These are phyloP conservation scores for Vanessa atalanta DNA, from an alignment of 1,140 invertebrate genomes.

Conservation along the genomic window DNA sequence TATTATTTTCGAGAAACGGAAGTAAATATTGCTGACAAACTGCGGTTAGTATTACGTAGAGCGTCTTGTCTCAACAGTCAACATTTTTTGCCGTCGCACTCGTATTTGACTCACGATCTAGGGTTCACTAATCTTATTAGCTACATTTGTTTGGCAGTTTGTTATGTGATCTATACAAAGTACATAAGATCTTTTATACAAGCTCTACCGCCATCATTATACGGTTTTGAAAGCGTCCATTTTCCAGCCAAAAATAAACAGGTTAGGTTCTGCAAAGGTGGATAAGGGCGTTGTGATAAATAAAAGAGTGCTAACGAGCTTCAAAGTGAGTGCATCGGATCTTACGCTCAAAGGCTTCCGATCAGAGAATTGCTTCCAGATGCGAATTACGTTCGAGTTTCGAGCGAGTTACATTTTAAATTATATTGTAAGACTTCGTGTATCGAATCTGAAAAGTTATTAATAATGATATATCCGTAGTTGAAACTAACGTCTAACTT, in stretches of 20 bases:
- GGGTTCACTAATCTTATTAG: no score
- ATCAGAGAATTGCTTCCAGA: constrained; percentile 34
- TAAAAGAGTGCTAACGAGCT: constrained; percentile 46
- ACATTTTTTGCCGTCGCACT: no score
- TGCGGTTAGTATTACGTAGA: no score
- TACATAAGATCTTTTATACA: background rate
- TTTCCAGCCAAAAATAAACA: constrained; percentile 44
- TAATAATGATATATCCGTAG: background rate
- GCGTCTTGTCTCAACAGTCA: no score
- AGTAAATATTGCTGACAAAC: no score
- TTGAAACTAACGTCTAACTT: no score
- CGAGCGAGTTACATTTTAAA: constrained; percentile 1
- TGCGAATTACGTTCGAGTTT: constrained; percentile 23
- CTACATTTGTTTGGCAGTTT: no score
- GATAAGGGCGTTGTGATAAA: constrained; percentile 15
- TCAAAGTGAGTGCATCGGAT: constrained; percentile 41
- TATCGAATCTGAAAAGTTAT: background rate
- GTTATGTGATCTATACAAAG: no score
- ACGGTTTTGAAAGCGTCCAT: constrained; percentile 27
- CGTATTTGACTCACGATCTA: no score
- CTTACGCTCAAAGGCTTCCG: constrained; percentile 43
- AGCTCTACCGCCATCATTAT: constrained; percentile 14
- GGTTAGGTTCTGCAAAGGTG: constrained; percentile 29
- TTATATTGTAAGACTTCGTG: constrained; percentile 13
- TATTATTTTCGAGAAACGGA: no score